Base-by-base conservation (phyloP, 2,113 vertebrate genomes). In the Zapus hudsonius region DNA sequence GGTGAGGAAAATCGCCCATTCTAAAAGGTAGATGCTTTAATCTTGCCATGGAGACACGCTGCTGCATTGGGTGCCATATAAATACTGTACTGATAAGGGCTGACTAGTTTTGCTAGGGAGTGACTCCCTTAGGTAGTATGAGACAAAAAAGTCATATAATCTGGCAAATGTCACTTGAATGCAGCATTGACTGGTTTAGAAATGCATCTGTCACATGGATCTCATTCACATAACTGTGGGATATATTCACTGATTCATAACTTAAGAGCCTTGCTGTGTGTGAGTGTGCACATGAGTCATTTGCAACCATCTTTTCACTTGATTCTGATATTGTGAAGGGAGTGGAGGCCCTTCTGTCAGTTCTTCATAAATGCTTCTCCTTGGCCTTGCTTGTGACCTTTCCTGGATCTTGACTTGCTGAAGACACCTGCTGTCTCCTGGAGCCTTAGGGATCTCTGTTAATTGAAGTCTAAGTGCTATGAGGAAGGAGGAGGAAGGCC, bases 11-110 rank as follows among this genome's bases (percentile, higher is more conserved):
- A 79, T 88, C 64, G 57, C 61, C 76, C 87, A 72, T 96, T 91
- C 89, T 29, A 88, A 81, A 81, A 94, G 87, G 83, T 69, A 42
- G n/a, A 70, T 78, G 63, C 67, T 79, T 95, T 94, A 74, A 82
- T n/a, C n/a, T n/a, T n/a, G n/a, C n/a, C 90, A 75, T 87, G 85
- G 88, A 82, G 78, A 81, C 40, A 63, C 25, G 73, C 7, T 64
- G 5, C 74, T 87, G 0, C 73, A 80, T 66, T 12, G 44, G 85
- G 79, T 79, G 31, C 40, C 47, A 59, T 9, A 11, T 52, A 72
- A 78, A 73, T 59, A 27, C 42, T 74, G 10, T 74, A 7, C 59
- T 85, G 31, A 85, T 0, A n/a, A 31, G 29, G 20, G 1, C 33
- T 47, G 52, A 66, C 38, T 76, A 1, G 38, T 47, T 55, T 67